phyloP scores from a whole-genome alignment of 2,888 invertebrate genomes.

The Dermolepida albohirtum region DNA sequence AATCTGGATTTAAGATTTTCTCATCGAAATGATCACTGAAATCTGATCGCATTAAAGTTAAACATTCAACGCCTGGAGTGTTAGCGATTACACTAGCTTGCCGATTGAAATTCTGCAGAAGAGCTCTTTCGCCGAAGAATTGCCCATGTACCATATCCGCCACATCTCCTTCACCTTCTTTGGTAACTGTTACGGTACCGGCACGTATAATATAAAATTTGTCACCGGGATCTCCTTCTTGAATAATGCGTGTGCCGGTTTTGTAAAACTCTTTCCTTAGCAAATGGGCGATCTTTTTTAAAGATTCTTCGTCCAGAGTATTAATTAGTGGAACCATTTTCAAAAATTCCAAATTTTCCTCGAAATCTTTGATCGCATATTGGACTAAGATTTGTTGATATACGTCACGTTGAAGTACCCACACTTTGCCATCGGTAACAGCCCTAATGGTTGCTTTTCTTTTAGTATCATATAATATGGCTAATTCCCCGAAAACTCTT shows the following conservation, averaged over 20 bases:
- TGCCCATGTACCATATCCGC: conserved; percentile 80
- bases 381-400: conserved; percentile 92
- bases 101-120: conserved; percentile 87
- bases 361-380: conserved; percentile 84
- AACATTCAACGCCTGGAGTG: conserved; percentile 85
- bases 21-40: conserved; percentile 89
- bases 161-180: conserved; percentile 73
- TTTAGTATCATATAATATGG: conserved; percentile 93
- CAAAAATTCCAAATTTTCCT: conserved; percentile 88
- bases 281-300: conserved; percentile 87
- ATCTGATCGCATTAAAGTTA: conserved; percentile 82
- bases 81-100: conserved; percentile 92
- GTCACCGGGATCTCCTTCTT: conserved; percentile 88
- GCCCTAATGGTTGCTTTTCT: conserved; percentile 88
- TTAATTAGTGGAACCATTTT: conserved; percentile 84
- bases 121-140: conserved; percentile 91
- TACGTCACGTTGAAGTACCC: conserved; percentile 87
- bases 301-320: conserved; percentile 76
- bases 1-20: conserved; percentile 63
- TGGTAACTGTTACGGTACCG: conserved; percentile 82
- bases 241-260: conserved; percentile 81
- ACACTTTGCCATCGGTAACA: conserved; percentile 84
- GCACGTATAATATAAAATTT: conserved; percentile 93
- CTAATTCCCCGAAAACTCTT: conserved; percentile 90
- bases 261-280: conserved; percentile 89